A percentile compares a stretch with the other conserved stretches of the same genome.
Conservation (phyloP, 37 sponge, comb jelly and placozoan genomes). For the Hexactinellida sp. region DNA sequence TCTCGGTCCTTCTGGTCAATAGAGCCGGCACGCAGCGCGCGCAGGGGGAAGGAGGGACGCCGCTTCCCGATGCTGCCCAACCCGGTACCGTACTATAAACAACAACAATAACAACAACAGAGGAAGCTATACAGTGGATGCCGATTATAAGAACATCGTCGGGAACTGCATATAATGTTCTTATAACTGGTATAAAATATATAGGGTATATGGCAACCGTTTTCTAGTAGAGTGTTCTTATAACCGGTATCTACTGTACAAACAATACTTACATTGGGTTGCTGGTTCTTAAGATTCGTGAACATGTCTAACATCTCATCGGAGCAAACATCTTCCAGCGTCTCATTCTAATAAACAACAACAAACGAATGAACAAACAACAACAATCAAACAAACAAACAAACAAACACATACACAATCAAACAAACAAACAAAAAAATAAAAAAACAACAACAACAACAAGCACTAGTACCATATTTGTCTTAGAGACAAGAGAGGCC, state of each 20-base stretch:
- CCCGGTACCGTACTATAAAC: not conserved
- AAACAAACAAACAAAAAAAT: not conserved
- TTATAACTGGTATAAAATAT: no score
- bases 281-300: not conserved
- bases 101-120: no score
- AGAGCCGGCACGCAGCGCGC: conserved; percentile 7
- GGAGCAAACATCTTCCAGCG: not conserved
- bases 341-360: not conserved
- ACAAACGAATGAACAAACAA: not conserved
- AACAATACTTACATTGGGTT: not conserved
- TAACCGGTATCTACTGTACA: no score
- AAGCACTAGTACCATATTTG: not conserved
- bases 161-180: no score
- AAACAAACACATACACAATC: not conserved
- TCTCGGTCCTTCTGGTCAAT: conserved; percentile 8
- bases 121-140: no score
- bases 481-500: not conserved
- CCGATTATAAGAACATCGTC: no score
- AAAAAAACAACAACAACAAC: not conserved
- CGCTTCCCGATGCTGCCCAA: not conserved
- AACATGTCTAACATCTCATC: conserved; percentile 10
- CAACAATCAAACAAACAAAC: not conserved
- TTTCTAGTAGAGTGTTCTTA: no score
- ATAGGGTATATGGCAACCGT: no score
- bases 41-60: not conserved